These are phyloP conservation scores for Acestrorhynchus altus DNA, from an alignment of 2,797 vertebrate species.

Conservation along the genomic window DNA sequence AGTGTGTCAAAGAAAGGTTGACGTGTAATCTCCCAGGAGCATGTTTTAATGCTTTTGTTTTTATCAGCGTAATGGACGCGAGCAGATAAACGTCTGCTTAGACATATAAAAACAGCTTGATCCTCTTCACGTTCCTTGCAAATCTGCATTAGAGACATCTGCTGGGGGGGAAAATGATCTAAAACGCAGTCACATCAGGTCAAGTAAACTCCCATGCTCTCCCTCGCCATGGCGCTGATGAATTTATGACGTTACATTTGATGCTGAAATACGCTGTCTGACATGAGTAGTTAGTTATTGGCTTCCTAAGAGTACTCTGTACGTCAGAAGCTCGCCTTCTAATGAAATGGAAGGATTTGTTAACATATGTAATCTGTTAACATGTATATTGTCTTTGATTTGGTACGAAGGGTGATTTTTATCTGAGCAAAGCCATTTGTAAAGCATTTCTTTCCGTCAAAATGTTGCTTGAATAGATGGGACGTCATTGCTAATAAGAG, in stretches of 20 bases:
- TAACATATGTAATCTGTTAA: no score
- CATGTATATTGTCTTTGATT: no score
- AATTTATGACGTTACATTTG: slow-evolving; percentile 22
- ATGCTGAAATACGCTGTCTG: neutral
- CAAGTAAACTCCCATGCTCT: neutral
- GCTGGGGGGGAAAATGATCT: slow-evolving; percentile 47
- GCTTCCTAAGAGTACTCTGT: no score
- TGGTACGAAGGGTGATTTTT: no score
- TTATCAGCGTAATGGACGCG: slow-evolving; percentile 34
- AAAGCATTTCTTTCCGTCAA: no score
- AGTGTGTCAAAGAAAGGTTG: slow-evolving; percentile 32
- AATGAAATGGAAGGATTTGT: no score
- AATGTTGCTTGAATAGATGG: no score
- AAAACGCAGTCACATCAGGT: slow-evolving; percentile 51
- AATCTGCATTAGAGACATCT: slow-evolving; percentile 51
- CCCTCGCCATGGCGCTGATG: neutral
- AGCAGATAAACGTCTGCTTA: slow-evolving; percentile 34
- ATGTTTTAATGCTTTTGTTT: slow-evolving; percentile 38
- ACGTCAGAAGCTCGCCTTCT: no score
- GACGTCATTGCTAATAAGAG: no score
- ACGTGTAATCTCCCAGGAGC: slow-evolving; percentile 42
- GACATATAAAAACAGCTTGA: slow-evolving; percentile 49
- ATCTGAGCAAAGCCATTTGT: no score
- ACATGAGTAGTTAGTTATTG: neutral
- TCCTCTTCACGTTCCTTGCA: slow-evolving; percentile 51